Percentiles rank a stretch among this genome's conserved stretches.
Conservation (phyloP, 2,888 invertebrate species). For the Macrostomum cliftonense region DNA sequence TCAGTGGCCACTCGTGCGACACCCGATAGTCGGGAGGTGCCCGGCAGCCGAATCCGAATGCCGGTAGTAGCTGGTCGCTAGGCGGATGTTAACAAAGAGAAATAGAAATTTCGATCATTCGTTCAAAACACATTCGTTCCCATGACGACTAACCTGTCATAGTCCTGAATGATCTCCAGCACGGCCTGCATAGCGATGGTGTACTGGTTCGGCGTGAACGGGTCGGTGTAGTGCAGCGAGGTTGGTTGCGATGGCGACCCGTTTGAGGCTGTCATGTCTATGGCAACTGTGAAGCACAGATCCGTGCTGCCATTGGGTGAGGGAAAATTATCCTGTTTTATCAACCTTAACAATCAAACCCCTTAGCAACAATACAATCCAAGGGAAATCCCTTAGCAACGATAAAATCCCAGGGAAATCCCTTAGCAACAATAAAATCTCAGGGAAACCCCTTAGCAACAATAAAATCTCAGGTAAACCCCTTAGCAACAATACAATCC, state of each 20-base stretch:
- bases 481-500: no score
- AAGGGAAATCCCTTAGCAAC: no score
- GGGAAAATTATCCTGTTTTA: no score
- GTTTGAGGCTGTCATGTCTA: slow-evolving; percentile 41
- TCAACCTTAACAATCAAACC: no score
- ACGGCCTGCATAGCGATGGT: slow-evolving; percentile 39
- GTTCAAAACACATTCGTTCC: no score
- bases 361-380: no score
- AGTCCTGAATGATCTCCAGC: slow-evolving; percentile 40
- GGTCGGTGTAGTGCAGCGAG: slow-evolving; percentile 15
- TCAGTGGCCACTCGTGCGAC: slow-evolving; percentile 42
- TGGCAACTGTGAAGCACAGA: slow-evolving; percentile 39
- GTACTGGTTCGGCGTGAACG: slow-evolving; percentile 38
- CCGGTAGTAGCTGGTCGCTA: slow-evolving; percentile 43
- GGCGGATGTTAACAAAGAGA: no score
- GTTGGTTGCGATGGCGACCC: slow-evolving; percentile 20
- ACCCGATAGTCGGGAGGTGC: slow-evolving; percentile 39
- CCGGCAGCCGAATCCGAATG: slow-evolving; percentile 43
- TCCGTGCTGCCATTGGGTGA: slow-evolving; percentile 26
- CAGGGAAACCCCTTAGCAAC: no score
- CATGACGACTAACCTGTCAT: slow-evolving; percentile 25
- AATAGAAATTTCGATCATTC: no score
- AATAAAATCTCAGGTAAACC: no score
- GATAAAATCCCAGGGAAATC: no score
- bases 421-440: no score